Percentiles rank a stretch among this genome's conserved stretches.
These are phyloP conservation scores for Drosophila kepulauana DNA, from an alignment of 1,140 invertebrate genomes.

Conservation along the genomic window DNA sequence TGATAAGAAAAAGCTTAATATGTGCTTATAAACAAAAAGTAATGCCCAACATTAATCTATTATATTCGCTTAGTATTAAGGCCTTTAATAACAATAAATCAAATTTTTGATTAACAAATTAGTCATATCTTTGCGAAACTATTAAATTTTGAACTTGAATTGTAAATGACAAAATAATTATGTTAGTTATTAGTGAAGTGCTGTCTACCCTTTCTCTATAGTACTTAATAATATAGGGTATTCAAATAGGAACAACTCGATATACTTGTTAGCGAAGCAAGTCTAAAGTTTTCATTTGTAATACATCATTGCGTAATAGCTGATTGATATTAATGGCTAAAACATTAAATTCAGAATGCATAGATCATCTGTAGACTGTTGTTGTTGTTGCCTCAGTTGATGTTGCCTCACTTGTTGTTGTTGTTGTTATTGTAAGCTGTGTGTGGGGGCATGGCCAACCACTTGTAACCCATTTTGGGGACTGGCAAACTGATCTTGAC, in stretches of 20 bases:
- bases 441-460: slow-evolving; percentile 65
- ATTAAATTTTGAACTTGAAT: background rate
- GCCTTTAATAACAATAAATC: too few species aligned
- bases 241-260: slow-evolving; percentile 2
- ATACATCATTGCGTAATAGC: slow-evolving; percentile 29
- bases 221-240: background rate
- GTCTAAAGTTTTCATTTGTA: slow-evolving; percentile 13
- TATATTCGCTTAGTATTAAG: too few species aligned
- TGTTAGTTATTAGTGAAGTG: background rate
- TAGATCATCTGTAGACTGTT: slow-evolving; percentile 15
- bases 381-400: background rate
- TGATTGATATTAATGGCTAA: slow-evolving; percentile 31
- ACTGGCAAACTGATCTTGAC: slow-evolving; percentile 61
- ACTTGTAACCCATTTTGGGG: slow-evolving; percentile 73
- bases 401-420: background rate
- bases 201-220: background rate
- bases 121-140: too few species aligned
- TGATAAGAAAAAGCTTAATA: too few species aligned
- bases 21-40: too few species aligned
- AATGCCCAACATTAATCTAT: too few species aligned
- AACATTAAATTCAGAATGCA: slow-evolving; percentile 8
- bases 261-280: background rate
- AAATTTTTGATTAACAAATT: too few species aligned
- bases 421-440: slow-evolving; percentile 2
- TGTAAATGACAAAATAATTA: background rate